These are phyloP conservation scores for Macrotrachela quadricornifera DNA, from an alignment of 1,140 invertebrate species.

Conservation along the genomic window DNA sequence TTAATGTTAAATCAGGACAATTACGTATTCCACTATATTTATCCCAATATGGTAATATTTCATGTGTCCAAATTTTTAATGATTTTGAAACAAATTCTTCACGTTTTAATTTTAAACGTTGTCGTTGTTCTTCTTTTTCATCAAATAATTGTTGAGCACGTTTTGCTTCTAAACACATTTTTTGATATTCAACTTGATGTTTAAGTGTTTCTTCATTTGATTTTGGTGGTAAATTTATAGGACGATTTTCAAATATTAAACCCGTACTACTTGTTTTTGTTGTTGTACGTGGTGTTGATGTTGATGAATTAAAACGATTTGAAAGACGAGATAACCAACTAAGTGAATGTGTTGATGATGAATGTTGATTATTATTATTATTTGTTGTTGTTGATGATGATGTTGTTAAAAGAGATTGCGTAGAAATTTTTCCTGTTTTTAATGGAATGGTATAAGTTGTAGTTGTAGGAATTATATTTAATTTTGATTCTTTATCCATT, in stretches of 20 bases:
- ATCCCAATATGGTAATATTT: conserved; percentile 56
- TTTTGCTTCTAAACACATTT: conserved; percentile 6
- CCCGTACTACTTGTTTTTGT: too few species aligned
- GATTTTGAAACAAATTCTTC: conserved; percentile 51
- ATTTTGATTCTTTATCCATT: too few species aligned
- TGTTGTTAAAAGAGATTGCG: too few species aligned
- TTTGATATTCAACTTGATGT: conserved; percentile 8
- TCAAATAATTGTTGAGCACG: background rate
- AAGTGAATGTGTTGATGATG: too few species aligned
- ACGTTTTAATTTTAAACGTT: conserved; percentile 34
- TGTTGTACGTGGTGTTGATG: too few species aligned
- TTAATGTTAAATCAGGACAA: background rate
- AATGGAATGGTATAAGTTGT: too few species aligned
- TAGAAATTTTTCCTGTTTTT: too few species aligned
- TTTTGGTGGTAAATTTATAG: conserved; percentile 8
- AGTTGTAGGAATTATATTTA: too few species aligned
- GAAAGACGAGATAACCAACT: too few species aligned
- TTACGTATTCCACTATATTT: conserved; percentile 35
- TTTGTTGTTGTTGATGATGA: too few species aligned
- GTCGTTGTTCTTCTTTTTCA: conserved; percentile 42
- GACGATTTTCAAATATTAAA: conserved; percentile 6
- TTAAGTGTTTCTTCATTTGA: background rate
- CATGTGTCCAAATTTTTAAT: conserved; percentile 46
- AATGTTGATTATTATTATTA: too few species aligned
- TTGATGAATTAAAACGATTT: too few species aligned